Conservation (phyloP, 2,797 vertebrate species). For the Molossus alvarezi region DNA sequence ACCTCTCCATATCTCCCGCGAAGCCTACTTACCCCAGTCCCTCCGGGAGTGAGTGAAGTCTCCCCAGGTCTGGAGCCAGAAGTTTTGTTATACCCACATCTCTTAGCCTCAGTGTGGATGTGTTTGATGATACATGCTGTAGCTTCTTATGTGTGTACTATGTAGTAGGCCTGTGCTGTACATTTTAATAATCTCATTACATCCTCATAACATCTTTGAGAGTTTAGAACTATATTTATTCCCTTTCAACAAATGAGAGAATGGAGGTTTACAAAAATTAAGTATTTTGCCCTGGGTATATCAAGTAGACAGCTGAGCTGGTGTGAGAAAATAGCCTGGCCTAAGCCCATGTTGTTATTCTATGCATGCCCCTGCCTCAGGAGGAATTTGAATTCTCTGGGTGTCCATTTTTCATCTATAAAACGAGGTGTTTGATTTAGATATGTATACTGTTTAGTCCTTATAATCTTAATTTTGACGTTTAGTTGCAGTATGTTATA, state of each 20-base stretch:
- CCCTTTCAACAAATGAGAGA: background rate
- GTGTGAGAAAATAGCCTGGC: background rate
- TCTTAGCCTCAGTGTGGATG: background rate
- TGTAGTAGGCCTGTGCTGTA: background rate
- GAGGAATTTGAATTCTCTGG: background rate
- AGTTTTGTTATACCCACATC: background rate
- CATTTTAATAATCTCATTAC: background rate
- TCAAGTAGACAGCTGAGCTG: background rate
- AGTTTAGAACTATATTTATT: background rate
- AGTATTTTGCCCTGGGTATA: background rate
- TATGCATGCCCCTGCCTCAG: background rate
- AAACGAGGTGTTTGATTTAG: conserved; percentile 9
- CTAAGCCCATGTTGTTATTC: background rate
- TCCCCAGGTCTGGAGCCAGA: background rate
- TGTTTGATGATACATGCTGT: background rate
- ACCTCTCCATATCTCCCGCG: background rate
- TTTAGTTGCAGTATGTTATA: background rate
- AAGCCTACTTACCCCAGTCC: background rate
- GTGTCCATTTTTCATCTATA: background rate
- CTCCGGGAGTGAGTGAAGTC: background rate
- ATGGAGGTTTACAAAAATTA: background rate
- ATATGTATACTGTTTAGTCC: background rate
- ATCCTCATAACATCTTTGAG: background rate
- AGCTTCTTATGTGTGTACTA: background rate
- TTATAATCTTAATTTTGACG: background rate